Evolutionary conservation across 2,113 vertebrate genomes (phyloP).

Genomic region (Calidris pugnax): DNA sequence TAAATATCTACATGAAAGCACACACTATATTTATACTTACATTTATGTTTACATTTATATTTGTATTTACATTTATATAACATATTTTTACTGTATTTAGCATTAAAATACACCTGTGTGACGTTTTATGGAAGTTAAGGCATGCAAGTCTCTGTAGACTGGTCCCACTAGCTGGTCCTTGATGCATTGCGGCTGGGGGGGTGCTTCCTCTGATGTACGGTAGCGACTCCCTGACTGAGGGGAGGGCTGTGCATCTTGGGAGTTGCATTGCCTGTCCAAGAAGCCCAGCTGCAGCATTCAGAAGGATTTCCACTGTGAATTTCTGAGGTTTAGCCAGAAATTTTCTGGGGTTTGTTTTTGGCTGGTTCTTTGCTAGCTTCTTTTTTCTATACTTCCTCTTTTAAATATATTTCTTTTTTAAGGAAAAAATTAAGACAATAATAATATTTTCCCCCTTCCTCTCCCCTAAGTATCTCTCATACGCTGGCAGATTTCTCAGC

Average conservation of each 20-base stretch:
- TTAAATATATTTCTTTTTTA: neutral
- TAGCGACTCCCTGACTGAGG: neutral
- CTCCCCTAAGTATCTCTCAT: neutral
- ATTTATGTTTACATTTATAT: neutral
- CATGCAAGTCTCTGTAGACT: neutral
- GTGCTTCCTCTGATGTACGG: neutral
- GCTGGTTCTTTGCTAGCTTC: neutral
- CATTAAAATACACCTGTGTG: neutral
- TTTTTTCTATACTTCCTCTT: neutral
- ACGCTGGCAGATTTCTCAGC: neutral
- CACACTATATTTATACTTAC: neutral
- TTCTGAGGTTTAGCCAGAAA: conserved; percentile 14
- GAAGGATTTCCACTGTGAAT: neutral
- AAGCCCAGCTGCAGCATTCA: conserved; percentile 42
- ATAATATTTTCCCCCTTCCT: neutral
- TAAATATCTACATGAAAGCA: neutral
- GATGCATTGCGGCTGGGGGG: neutral
- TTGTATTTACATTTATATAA: neutral
- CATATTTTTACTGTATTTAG: neutral
- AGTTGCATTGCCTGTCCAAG: neutral
- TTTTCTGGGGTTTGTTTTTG: neutral
- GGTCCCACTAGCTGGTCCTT: neutral
- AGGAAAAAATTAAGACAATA: neutral
- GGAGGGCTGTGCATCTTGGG: neutral
- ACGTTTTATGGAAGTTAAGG: neutral